Percentiles rank a stretch among this genome's conserved stretches.
Evolutionary conservation across 23 tunicate species (phyloP).

Genomic region (Halocynthia aurantium): DNA sequence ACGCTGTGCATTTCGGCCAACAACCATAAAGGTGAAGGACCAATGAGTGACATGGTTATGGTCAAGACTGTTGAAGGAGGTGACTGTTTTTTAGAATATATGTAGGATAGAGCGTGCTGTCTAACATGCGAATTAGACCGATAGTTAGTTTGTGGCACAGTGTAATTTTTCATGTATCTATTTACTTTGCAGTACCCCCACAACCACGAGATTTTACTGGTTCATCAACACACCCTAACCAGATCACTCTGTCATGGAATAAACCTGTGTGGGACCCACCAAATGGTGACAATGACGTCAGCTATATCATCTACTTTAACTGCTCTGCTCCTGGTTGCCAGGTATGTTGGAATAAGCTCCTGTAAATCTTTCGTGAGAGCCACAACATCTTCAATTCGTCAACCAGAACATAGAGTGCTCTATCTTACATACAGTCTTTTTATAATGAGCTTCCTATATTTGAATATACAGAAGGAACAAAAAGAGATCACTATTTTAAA

Average conservation of each 20-base stretch:
- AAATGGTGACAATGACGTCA: background rate
- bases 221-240: conserved; percentile 15
- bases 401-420: too few relatives aligned
- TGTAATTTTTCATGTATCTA: background rate
- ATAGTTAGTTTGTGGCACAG: background rate
- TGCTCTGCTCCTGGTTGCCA: conserved; percentile 31
- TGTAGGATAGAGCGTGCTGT: background rate
- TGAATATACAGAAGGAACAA: too few relatives aligned
- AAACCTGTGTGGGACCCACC: conserved; percentile 23
- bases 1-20: conserved; percentile 48
- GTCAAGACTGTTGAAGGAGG: conserved; percentile 67
- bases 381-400: too few relatives aligned
- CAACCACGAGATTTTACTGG: conserved; percentile 76
- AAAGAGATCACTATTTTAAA: too few relatives aligned
- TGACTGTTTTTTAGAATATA: background rate
- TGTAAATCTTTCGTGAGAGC: too few relatives aligned
- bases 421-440: too few relatives aligned
- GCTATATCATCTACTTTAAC: conserved; percentile 43
- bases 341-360: conserved; percentile 17
- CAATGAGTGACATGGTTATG: conserved; percentile 25
- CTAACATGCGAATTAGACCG: background rate
- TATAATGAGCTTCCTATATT: too few relatives aligned
- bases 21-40: conserved; percentile 68
- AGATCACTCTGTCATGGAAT: conserved; percentile 54
- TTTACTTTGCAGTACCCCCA: conserved; percentile 53